Percentiles rank a stretch among this genome's conserved stretches.
These are phyloP conservation scores for Eumeta japonica DNA, from an alignment of 1,140 invertebrate genomes.

Conservation along the genomic window DNA sequence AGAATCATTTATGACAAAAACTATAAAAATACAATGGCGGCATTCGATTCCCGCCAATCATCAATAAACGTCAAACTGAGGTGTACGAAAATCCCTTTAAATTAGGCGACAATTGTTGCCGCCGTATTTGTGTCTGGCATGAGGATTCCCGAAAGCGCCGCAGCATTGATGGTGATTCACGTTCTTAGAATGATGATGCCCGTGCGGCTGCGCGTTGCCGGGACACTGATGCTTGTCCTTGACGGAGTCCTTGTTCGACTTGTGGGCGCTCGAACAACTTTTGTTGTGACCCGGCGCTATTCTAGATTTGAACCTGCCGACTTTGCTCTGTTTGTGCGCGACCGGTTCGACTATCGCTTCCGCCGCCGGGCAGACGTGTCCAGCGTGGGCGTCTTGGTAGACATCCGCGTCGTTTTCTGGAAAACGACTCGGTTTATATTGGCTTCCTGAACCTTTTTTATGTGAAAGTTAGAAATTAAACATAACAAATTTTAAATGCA, in stretches of 20 bases:
- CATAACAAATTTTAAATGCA: neutral
- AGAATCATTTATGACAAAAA: slow-evolving; percentile 9
- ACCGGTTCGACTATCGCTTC: slow-evolving; percentile 20
- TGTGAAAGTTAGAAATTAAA: neutral
- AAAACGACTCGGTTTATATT: neutral
- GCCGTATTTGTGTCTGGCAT: slow-evolving; percentile 39
- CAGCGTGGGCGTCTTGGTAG: slow-evolving; percentile 28
- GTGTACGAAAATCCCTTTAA: slow-evolving; percentile 13
- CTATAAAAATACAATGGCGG: slow-evolving; percentile 5
- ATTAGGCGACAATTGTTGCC: slow-evolving; percentile 42
- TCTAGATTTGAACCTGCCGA: slow-evolving; percentile 32
- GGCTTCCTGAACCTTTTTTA: neutral
- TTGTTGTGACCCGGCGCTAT: slow-evolving; percentile 40
- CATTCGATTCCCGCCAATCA: neutral
- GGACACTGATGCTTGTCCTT: slow-evolving; percentile 23
- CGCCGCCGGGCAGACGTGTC: slow-evolving; percentile 21
- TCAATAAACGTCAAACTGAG: neutral
- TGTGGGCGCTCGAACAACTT: slow-evolving; percentile 11
- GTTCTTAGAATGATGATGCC: slow-evolving; percentile 45
- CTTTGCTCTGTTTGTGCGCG: slow-evolving; percentile 35
- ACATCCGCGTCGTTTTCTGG: slow-evolving; percentile 48
- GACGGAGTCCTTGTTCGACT: slow-evolving; percentile 19
- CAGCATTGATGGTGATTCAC: slow-evolving; percentile 49
- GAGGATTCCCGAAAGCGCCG: slow-evolving; percentile 46
- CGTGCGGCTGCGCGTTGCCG: slow-evolving; percentile 33